Base-by-base conservation (phyloP, 1,140 invertebrate genomes). In the Calephelis virginiensis region DNA sequence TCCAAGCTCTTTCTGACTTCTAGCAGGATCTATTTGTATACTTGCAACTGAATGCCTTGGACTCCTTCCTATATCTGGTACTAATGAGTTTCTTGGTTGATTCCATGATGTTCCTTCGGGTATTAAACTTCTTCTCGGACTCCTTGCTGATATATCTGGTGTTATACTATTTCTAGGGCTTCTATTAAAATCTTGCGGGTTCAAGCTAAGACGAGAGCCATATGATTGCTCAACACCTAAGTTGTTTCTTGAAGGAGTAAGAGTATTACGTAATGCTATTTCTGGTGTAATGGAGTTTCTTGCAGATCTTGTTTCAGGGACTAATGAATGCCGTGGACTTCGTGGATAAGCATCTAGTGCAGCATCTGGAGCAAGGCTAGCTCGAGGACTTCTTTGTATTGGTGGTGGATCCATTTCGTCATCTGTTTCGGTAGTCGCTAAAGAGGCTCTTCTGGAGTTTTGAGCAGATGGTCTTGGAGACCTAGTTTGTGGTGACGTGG, bases 141-240 rank as follows among this genome's bases (percentile, higher is more conserved):
- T 94, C 66, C 93, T 89, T 0, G 80, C 85, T 4, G 82, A 77
- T 45, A 77, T 71, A 45, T 94, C 93, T 8, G 93, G 93, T 7
- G 94, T 92, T 66, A 94, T 82, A 82, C 94, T 94, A 70, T 94
- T 94, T 63, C 94, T 88, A 0, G 94, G 94, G 85, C 93, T 94
- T 38, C 94, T 85, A 70, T 93, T 94, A 71, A 93, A 94, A 56
- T 92, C 90, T 60, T 92, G 91, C 9, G 92, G 93, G 49, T 93
- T 90, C 43, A 94, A 68, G 40, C 93, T 94, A 59, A 93, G 83
- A 53, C 93, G 83, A 0, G 91, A 92, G 9, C 91, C 89, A 60
- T 92, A 91, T 12, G 80, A 75, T 40, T 85, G 73, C 17, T 94
- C 94, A 5, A 94, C 93, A 12, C 92, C 89, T 65, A 95, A 83